A percentile compares a stretch with the other conserved stretches of the same genome.
Conservation (phyloP, 2,797 vertebrate species). For the Serranus cabrilla region DNA sequence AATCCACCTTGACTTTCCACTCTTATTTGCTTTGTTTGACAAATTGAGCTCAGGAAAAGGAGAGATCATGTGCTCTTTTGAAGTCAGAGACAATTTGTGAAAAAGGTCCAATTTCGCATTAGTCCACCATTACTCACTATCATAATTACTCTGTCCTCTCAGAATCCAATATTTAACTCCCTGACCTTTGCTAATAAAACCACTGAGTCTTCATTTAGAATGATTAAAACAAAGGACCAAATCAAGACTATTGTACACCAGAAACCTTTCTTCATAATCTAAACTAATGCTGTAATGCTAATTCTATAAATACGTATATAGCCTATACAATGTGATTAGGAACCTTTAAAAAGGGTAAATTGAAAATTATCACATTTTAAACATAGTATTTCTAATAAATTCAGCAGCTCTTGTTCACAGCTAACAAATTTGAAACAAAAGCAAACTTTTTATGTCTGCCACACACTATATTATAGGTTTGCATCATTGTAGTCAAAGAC, state of each 20-base stretch:
- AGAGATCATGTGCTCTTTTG: slow-evolving; percentile 48
- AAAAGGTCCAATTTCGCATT: slow-evolving; percentile 60
- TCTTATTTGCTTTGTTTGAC: slow-evolving; percentile 61
- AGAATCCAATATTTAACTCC: slow-evolving; percentile 61
- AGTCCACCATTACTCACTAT: slow-evolving; percentile 55
- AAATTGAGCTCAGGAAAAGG: slow-evolving; percentile 42
- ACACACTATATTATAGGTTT: too few species aligned
- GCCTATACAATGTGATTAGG: background rate
- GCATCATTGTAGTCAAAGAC: too few species aligned
- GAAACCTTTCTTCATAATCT: background rate
- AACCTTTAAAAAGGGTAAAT: background rate
- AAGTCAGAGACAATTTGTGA: slow-evolving; percentile 55
- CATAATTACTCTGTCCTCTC: slow-evolving; percentile 69
- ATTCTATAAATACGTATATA: background rate
- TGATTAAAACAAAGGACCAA: slow-evolving; percentile 60
- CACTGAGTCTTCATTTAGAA: slow-evolving; percentile 37
- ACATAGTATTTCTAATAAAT: background rate
- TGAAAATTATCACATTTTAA: background rate
- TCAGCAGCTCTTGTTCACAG: background rate
- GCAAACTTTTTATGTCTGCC: too few species aligned
- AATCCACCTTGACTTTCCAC: slow-evolving; percentile 69
- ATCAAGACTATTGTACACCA: background rate
- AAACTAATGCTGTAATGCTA: slow-evolving; percentile 10
- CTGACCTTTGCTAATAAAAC: slow-evolving; percentile 59
- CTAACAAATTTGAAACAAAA: too few species aligned